phyloP scores from a whole-genome alignment of 2,113 vertebrate species.

The Naja naja region DNA sequence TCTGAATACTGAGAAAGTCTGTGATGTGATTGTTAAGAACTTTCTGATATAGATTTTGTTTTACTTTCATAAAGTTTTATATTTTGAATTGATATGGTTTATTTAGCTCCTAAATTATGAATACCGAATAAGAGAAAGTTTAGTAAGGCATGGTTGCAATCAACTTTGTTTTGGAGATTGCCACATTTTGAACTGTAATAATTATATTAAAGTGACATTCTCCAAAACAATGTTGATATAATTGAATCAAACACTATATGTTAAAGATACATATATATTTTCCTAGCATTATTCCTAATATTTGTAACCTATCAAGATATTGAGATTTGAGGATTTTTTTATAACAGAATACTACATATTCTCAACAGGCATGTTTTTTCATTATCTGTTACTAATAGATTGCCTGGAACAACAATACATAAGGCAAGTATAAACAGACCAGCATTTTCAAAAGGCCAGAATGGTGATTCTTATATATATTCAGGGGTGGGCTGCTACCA shows the following conservation, averaged over 20 bases:
- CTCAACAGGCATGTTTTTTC: not conserved
- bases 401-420: not conserved
- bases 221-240: not conserved
- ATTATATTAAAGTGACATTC: not conserved
- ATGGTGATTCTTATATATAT: not conserved
- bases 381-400: not conserved
- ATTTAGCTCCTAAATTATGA: not conserved
- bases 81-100: not conserved
- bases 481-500: not conserved
- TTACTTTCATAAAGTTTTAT: not conserved
- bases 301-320: not conserved
- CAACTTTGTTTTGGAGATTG: not conserved
- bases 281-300: not conserved
- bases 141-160: not conserved
- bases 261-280: not conserved
- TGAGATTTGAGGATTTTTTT: not conserved
- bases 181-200: not conserved
- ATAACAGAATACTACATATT: not conserved
- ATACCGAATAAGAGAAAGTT: not conserved
- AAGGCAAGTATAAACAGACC: not conserved
- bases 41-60: not conserved
- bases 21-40: not conserved
- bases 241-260: not conserved
- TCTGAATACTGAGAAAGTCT: not conserved
- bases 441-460: not conserved